phyloP scores from a whole-genome alignment of 2,797 vertebrate genomes.

The Chelidonichthys spinosus region DNA sequence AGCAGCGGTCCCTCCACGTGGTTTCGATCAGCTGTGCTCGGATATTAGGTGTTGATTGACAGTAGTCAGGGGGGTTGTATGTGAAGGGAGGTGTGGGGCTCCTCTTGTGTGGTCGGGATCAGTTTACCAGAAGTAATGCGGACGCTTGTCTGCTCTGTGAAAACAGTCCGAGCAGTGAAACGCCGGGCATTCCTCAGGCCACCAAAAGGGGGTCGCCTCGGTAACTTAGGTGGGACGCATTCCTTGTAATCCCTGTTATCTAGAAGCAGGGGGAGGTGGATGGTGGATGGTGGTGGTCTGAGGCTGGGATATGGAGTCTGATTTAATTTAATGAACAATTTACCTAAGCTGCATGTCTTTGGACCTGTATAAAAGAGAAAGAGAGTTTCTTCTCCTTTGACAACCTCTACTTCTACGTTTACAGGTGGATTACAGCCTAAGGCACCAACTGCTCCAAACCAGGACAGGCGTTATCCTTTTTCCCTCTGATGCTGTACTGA shows the following conservation, averaged over 20 bases:
- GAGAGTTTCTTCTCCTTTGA: too few species aligned
- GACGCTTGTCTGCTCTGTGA: constrained; percentile 51
- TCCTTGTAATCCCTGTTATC: constrained; percentile 39
- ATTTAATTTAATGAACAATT: neutral
- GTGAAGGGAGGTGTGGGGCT: constrained; percentile 12
- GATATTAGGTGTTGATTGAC: constrained; percentile 52
- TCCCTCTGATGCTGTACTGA: too few species aligned
- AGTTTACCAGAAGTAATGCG: constrained; percentile 63
- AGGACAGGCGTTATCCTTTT: too few species aligned
- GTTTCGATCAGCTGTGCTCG: constrained; percentile 54
- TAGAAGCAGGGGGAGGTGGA: neutral
- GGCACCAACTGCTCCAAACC: too few species aligned
- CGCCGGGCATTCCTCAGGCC: constrained; percentile 53
- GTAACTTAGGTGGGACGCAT: constrained; percentile 56
- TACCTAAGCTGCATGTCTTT: too few species aligned
- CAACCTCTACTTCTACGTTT: too few species aligned
- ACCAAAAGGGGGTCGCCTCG: constrained; percentile 53
- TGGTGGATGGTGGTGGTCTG: neutral
- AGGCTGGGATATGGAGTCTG: constrained; percentile 14
- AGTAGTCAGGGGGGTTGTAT: constrained; percentile 2
- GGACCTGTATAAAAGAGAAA: too few species aligned
- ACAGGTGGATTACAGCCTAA: too few species aligned
- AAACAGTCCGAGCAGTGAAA: constrained; percentile 49
- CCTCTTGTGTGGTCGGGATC: constrained; percentile 79
- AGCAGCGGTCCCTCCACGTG: constrained; percentile 43